These are phyloP conservation scores for Gymnoscopelus braueri DNA, from an alignment of 2,797 vertebrate genomes.

Conservation along the genomic window DNA sequence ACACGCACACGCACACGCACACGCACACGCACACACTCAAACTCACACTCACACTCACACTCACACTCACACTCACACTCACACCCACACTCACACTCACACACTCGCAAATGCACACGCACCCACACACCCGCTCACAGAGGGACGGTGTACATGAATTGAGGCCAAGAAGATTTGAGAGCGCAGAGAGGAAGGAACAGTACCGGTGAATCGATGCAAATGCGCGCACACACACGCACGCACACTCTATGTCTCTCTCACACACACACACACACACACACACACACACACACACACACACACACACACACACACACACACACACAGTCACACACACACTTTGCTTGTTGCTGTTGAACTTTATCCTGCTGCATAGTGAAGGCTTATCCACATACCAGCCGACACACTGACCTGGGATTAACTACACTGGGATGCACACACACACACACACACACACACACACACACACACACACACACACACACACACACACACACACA, in stretches of 20 bases:
- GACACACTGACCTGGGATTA: conserved; percentile 62
- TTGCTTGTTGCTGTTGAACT: conserved; percentile 29
- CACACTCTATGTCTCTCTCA: neutral
- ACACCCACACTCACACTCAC: neutral
- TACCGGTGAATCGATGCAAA: neutral
- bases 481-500: conserved; percentile 8
- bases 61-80: too few species aligned
- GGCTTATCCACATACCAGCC: conserved; percentile 68
- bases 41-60: neutral
- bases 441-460: conserved; percentile 31
- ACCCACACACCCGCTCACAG: neutral
- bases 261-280: conserved; percentile 20
- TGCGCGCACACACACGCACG: conserved; percentile 18
- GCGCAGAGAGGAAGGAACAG: neutral
- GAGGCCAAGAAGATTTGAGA: too few species aligned
- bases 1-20: conserved; percentile 18
- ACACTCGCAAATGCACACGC: neutral
- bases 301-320: conserved; percentile 9
- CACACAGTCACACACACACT: neutral
- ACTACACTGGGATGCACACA: conserved; percentile 30
- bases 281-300: conserved; percentile 32
- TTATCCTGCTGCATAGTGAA: conserved; percentile 56
- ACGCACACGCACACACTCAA: neutral
- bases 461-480: conserved; percentile 30
- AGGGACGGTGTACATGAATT: too few species aligned